phyloP scores from a whole-genome alignment of 2,888 invertebrate species.

The Miltochrista miniata region DNA sequence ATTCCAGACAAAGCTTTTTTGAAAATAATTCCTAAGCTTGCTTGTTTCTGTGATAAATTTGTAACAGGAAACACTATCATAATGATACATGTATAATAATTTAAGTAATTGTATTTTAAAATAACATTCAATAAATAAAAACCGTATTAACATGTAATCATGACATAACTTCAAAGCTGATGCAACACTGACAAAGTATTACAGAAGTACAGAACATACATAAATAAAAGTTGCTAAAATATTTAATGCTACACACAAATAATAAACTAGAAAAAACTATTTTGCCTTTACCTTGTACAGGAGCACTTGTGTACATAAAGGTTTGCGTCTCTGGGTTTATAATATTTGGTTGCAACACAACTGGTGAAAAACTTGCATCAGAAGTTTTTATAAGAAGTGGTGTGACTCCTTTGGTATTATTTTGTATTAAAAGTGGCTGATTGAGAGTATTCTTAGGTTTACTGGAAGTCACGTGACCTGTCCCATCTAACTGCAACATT shows the following conservation, averaged over 20 bases:
- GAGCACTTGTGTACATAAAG: constrained; percentile 76
- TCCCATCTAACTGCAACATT: constrained; percentile 58
- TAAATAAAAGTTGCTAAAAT: too few relatives aligned
- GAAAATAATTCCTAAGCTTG: too few relatives aligned
- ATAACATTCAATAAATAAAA: too few relatives aligned
- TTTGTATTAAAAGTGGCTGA: constrained; percentile 68
- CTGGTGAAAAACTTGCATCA: constrained; percentile 80
- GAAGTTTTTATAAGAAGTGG: constrained; percentile 71
- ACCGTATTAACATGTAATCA: too few relatives aligned
- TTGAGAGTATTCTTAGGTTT: constrained; percentile 48
- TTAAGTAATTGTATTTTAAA: too few relatives aligned
- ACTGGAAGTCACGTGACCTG: constrained; percentile 48
- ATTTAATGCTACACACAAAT: too few relatives aligned
- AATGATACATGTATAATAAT: too few relatives aligned
- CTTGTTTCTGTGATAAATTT: too few relatives aligned
- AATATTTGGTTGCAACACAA: constrained; percentile 87
- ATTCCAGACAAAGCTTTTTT: too few relatives aligned
- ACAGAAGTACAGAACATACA: not conserved
- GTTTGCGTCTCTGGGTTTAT: constrained; percentile 78
- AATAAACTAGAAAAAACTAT: not conserved
- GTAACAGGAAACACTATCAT: too few relatives aligned
- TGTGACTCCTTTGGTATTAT: constrained; percentile 60
- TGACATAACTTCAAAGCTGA: not conserved
- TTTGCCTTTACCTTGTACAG: constrained; percentile 64
- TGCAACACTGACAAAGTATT: not conserved